Percentiles rank a stretch among this genome's conserved stretches.
These are phyloP conservation scores for Apis florea DNA, from an alignment of 1,140 invertebrate species.

Conservation along the genomic window DNA sequence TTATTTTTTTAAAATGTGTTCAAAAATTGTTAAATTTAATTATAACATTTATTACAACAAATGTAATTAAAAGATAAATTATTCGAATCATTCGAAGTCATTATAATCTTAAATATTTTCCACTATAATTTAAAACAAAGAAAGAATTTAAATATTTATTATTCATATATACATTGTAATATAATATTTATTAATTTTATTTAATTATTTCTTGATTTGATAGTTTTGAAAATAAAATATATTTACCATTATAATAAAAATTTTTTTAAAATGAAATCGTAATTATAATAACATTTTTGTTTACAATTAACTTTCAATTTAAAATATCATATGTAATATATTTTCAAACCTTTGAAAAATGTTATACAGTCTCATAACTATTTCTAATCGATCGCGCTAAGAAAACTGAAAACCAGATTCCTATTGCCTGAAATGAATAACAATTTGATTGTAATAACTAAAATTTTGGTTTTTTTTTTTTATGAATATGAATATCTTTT, in stretches of 20 bases:
- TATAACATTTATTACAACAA: too few relatives aligned
- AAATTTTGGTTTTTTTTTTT: not conserved
- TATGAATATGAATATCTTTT: not conserved
- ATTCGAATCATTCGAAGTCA: too few relatives aligned
- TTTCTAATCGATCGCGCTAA: conserved; percentile 83
- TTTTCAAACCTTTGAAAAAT: not conserved
- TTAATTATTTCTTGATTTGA: not conserved
- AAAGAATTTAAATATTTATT: not conserved
- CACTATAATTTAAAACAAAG: not conserved
- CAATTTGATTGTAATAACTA: conserved; percentile 1
- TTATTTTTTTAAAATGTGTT: too few relatives aligned
- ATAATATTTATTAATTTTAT: not conserved
- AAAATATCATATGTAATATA: too few relatives aligned
- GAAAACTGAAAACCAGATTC: conserved; percentile 84
- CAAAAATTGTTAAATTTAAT: too few relatives aligned
- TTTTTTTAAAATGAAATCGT: not conserved
- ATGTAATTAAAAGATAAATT: too few relatives aligned
- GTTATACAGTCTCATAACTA: conserved; percentile 83
- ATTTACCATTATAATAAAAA: too few relatives aligned
- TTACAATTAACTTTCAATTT: not conserved
- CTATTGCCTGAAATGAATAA: conserved; percentile 80
- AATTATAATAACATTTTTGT: not conserved
- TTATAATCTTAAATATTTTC: too few relatives aligned
- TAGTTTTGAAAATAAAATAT: too few relatives aligned
- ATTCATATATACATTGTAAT: not conserved